A percentile compares a stretch with the other conserved stretches of the same genome.
Evolutionary conservation across 1,140 invertebrate species (phyloP).

Genomic region (Drosophila sp.): DNA sequence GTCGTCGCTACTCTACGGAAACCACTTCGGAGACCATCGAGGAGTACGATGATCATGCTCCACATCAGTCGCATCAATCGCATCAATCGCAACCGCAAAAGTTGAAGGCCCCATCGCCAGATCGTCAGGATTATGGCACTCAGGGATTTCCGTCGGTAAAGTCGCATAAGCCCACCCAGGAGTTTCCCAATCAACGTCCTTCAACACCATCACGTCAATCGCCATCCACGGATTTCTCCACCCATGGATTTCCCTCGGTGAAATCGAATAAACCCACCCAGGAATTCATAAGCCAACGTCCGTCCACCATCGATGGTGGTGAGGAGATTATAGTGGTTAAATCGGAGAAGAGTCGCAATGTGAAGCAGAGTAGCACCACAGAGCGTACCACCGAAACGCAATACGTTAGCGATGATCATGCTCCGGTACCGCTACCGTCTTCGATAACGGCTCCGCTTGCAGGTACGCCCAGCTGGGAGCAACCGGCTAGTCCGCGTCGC

Average conservation of each 20-base stretch:
- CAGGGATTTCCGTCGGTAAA: slow-evolving; percentile 65
- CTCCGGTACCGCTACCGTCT: neutral
- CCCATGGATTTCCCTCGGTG: slow-evolving; percentile 81
- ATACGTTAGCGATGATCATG: slow-evolving; percentile 37
- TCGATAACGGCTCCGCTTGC: neutral
- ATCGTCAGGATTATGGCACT: slow-evolving; percentile 50
- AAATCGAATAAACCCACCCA: slow-evolving; percentile 76
- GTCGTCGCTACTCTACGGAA: slow-evolving; percentile 74
- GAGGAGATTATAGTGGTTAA: slow-evolving; percentile 67
- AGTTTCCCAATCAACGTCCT: slow-evolving; percentile 52
- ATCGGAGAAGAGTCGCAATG: slow-evolving; percentile 63
- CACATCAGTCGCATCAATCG: no score
- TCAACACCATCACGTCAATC: slow-evolving; percentile 31
- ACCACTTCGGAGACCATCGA: slow-evolving; percentile 79
- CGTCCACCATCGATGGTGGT: slow-evolving; percentile 33
- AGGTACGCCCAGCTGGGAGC: slow-evolving; percentile 53
- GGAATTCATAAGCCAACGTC: slow-evolving; percentile 66
- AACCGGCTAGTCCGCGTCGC: slow-evolving; percentile 44
- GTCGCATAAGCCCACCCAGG: slow-evolving; percentile 60
- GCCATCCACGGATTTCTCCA: slow-evolving; percentile 63
- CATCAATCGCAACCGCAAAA: slow-evolving; percentile 13
- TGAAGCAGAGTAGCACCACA: slow-evolving; percentile 64
- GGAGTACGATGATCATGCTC: slow-evolving; percentile 61
- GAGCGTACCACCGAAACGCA: slow-evolving; percentile 67
- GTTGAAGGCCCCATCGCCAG: slow-evolving; percentile 22